A percentile compares a stretch with the other conserved stretches of the same genome.
These are phyloP conservation scores for Electrophaes corylata DNA, from an alignment of 2,888 invertebrate genomes.

Conservation along the genomic window DNA sequence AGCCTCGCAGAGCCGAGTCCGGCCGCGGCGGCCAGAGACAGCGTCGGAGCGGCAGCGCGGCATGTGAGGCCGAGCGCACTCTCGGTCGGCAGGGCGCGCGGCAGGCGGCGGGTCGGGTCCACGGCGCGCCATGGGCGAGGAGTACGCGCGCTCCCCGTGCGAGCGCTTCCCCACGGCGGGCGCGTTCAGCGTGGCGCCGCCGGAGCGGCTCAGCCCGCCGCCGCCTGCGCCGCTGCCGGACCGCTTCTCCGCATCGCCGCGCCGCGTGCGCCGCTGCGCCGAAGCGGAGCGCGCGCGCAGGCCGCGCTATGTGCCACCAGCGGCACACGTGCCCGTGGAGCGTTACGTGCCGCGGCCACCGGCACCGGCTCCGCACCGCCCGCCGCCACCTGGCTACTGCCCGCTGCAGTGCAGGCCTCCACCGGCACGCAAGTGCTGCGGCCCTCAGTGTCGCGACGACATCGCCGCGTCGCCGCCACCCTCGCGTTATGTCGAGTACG, in stretches of 20 bases:
- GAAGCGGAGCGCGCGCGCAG: constrained; percentile 86
- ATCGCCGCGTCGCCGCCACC: constrained; percentile 74
- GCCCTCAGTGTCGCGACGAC: constrained; percentile 77
- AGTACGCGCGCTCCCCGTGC: constrained; percentile 82
- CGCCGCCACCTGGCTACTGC: constrained; percentile 83
- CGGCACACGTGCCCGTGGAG: constrained; percentile 89
- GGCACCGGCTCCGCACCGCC: constrained; percentile 75
- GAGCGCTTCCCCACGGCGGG: constrained; percentile 83
- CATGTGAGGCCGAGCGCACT: constrained; percentile 75
- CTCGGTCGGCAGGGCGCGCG: constrained; percentile 72
- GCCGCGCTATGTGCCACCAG: constrained; percentile 87
- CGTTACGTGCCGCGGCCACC: constrained; percentile 87
- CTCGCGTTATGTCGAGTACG: constrained; percentile 85
- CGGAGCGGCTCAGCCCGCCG: constrained; percentile 86
- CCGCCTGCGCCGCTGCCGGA: constrained; percentile 86
- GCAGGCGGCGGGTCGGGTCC: constrained; percentile 79
- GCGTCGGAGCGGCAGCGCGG: constrained; percentile 72
- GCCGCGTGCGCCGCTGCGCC: constrained; percentile 86
- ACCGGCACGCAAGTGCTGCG: constrained; percentile 74
- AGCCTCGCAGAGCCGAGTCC: constrained; percentile 62
- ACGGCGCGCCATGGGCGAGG: constrained; percentile 81
- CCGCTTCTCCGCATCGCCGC: constrained; percentile 83
- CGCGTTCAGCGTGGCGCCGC: constrained; percentile 86
- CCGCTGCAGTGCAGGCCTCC: constrained; percentile 78
- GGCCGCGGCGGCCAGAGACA: constrained; percentile 68